Percentiles rank a stretch among this genome's conserved stretches.
phyloP scores from a whole-genome alignment of 2,113 vertebrate species.

The Chaetodon trifascialis region DNA sequence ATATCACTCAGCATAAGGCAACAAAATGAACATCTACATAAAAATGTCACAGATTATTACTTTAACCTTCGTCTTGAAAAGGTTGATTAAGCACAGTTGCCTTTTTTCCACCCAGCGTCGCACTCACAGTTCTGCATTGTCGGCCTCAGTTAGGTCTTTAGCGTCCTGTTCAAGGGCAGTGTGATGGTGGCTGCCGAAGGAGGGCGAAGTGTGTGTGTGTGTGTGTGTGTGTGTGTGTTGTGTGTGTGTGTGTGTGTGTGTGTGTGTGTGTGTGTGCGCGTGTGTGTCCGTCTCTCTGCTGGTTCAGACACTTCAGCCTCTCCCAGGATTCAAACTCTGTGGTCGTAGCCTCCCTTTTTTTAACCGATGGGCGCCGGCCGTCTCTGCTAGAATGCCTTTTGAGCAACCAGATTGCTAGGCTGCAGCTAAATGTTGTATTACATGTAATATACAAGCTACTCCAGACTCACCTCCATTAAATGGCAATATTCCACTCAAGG shows the following conservation, averaged over 20 bases:
- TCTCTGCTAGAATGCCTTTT: slow-evolving; percentile 29
- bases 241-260: not conserved
- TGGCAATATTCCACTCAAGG: slow-evolving; percentile 25
- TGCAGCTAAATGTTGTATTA: slow-evolving; percentile 27
- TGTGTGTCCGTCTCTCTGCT: not conserved
- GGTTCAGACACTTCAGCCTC: slow-evolving; percentile 1
- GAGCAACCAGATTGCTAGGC: not conserved
- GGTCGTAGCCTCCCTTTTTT: slow-evolving; percentile 6
- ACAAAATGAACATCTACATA: slow-evolving; percentile 10
- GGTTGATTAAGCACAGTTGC: slow-evolving; percentile 15
- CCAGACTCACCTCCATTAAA: slow-evolving; percentile 39
- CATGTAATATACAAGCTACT: slow-evolving; percentile 35
- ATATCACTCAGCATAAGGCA: not conserved
- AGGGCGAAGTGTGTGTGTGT: not conserved
- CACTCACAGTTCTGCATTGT: slow-evolving; percentile 19
- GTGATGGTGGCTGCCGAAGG: slow-evolving; percentile 11
- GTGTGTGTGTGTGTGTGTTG: not conserved
- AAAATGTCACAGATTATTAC: slow-evolving; percentile 27
- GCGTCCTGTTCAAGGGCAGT: slow-evolving; percentile 25
- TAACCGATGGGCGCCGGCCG: slow-evolving; percentile 20
- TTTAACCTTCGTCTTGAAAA: slow-evolving; percentile 2
- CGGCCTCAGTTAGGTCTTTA: slow-evolving; percentile 11
- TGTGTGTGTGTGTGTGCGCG: not conserved
- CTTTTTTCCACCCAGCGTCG: slow-evolving; percentile 3
- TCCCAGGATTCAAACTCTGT: slow-evolving; percentile 9